phyloP scores from a whole-genome alignment of 2,888 invertebrate species.

The Schizotus pectinicornis region DNA sequence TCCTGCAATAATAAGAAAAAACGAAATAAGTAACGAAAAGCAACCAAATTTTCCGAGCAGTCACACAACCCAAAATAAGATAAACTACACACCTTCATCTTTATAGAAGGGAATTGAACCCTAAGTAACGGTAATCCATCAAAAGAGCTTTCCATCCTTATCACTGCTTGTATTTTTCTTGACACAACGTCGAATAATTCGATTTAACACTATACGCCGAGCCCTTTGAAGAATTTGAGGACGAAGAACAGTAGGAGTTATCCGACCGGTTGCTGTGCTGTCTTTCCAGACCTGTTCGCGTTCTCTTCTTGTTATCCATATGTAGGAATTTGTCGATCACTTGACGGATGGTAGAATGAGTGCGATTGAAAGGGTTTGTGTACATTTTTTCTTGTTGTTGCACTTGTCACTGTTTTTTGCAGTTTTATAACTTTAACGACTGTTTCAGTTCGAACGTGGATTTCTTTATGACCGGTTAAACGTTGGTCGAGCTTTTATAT shows the following conservation, averaged over 20 bases:
- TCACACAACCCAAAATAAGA: no score
- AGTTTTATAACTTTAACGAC: background rate
- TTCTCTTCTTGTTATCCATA: constrained; percentile 53
- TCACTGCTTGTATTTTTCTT: no score
- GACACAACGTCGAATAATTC: no score
- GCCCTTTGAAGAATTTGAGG: constrained; percentile 13
- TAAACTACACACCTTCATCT: no score
- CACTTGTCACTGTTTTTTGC: no score
- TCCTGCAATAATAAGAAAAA: no score
- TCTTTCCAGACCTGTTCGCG: constrained; percentile 28
- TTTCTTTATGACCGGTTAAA: constrained; percentile 7
- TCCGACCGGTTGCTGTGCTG: constrained; percentile 30
- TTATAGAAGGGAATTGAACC: no score
- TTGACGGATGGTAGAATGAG: constrained; percentile 71
- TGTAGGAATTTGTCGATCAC: constrained; percentile 68
- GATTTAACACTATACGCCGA: no score
- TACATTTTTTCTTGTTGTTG: constrained; percentile 62
- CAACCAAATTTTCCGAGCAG: no score
- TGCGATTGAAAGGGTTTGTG: constrained; percentile 74
- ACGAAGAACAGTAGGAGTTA: constrained; percentile 12
- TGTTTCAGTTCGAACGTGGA: constrained; percentile 4
- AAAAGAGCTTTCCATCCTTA: no score
- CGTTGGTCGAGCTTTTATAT: constrained; percentile 9
- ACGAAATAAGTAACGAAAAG: no score
- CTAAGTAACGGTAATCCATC: no score